Conservation (phyloP, 2,888 invertebrate genomes). For the Drosophila niveifrons region DNA sequence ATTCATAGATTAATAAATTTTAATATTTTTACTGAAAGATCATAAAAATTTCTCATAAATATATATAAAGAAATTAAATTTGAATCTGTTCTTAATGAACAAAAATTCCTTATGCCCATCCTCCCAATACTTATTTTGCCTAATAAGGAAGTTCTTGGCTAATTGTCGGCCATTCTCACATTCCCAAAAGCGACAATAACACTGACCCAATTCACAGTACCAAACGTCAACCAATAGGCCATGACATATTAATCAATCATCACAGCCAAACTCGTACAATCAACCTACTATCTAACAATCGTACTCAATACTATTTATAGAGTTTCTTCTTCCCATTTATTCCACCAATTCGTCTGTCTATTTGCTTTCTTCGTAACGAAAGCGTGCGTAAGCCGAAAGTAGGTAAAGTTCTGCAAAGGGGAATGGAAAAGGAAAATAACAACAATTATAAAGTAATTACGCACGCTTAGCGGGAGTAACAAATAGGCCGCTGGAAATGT, state of each 20-base stretch:
- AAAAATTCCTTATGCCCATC: background rate
- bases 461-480: constrained; percentile 24
- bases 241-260: constrained; percentile 74
- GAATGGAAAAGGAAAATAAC: constrained; percentile 18
- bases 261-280: constrained; percentile 26
- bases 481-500: constrained; percentile 42
- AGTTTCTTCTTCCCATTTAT: constrained; percentile 38
- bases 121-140: too few species aligned
- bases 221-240: constrained; percentile 43
- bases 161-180: background rate
- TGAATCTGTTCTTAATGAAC: too few species aligned
- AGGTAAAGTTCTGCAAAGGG: constrained; percentile 26
- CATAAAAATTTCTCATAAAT: background rate
- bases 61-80: too few species aligned
- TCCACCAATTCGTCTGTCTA: background rate
- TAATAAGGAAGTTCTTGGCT: too few species aligned
- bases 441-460: constrained; percentile 70
- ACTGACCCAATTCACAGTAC: constrained; percentile 63
- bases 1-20: too few species aligned
- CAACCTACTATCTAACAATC: constrained; percentile 13
- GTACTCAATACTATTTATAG: constrained; percentile 44
- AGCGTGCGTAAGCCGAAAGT: constrained; percentile 44
- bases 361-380: constrained; percentile 49
- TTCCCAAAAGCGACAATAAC: constrained; percentile 2
- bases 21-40: too few species aligned